Evolutionary conservation across 2,113 vertebrate species (phyloP).

Genomic region (Columba janthina): DNA sequence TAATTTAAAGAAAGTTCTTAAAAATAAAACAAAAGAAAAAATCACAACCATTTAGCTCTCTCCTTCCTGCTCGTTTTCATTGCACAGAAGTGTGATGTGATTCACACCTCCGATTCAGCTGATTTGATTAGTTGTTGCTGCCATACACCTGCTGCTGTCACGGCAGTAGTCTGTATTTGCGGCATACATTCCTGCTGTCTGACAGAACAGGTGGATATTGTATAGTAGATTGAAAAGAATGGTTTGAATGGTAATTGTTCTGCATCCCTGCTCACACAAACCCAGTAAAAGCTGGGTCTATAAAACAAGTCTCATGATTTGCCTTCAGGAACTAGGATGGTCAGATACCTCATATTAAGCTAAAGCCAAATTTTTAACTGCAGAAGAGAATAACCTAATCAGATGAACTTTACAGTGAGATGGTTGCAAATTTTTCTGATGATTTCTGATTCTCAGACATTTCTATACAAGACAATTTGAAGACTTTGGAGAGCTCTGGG

Average conservation of each 20-base stretch:
- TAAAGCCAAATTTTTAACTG: neutral
- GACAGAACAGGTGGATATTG: slow-evolving; percentile 56
- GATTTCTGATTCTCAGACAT: neutral
- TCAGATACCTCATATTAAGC: neutral
- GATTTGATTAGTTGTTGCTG: slow-evolving; percentile 63
- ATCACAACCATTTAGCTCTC: neutral
- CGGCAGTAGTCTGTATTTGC: slow-evolving; percentile 50
- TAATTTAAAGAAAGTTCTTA: neutral
- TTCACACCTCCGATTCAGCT: slow-evolving; percentile 19
- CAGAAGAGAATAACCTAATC: neutral
- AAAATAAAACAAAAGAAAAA: slow-evolving; percentile 44
- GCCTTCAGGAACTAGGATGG: neutral
- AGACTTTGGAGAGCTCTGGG: neutral
- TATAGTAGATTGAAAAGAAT: slow-evolving; percentile 60
- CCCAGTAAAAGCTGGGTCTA: neutral
- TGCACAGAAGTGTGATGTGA: slow-evolving; percentile 3
- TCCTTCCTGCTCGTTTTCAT: neutral
- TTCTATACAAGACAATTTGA: neutral
- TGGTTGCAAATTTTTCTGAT: neutral
- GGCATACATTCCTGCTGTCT: slow-evolving; percentile 50
- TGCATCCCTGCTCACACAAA: slow-evolving; percentile 27
- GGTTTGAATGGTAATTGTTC: slow-evolving; percentile 61
- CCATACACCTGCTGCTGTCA: slow-evolving; percentile 57
- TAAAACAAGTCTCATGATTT: slow-evolving; percentile 14
- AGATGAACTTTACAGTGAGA: neutral